Base-by-base conservation (phyloP, 2,888 invertebrate genomes). In the Leucophenga maculata region DNA sequence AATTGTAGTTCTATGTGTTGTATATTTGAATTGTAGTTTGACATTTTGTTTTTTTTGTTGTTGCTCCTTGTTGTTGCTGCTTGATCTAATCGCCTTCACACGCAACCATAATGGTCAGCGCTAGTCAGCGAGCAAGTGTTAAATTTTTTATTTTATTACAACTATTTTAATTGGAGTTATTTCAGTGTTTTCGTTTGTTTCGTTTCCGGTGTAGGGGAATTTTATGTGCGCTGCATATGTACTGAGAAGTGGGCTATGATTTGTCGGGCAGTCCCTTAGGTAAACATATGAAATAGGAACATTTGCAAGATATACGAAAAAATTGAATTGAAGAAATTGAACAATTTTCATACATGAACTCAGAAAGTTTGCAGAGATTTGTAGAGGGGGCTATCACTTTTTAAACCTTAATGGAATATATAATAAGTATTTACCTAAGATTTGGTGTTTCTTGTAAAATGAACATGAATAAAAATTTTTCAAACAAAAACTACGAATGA, bases 51-150 rank as follows among this genome's bases (percentile, higher is more conserved):
- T n/a, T 52, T 52, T n/a, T 55, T 32, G 59, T 32, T 32, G 44
- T 13, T 26, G 26, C 26, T n/a, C 26, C 26, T 26, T 3, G 26
- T 26, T n/a, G 18, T 16, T 60, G 39, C 16, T 50, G 50, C 18
- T 50, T 20, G 44, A 60, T 44, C 44, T 60, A 60, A 60, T 60
- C 60, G 44, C 60, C 16, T 60, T 60, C 44, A 44, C 59, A 59
- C 60, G 60, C 60, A 39, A 60, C 16, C 60, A 32, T 22, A 26
- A 55, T 26, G 26, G 22, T 55, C 52, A 52, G 22, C 39, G 22
- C 39, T 11, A 39, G 39, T 39, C 11, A 39, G 39, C 39, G 3
- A 39, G 39, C 8, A 60, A 60, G 26, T 60, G 60, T 39, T 60
- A 32, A 39, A 50, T 50, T 50, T 50, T 50, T 50, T 50, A 50